Conservation (phyloP, 2,113 vertebrate genomes). For the Alexandromys fortis region DNA sequence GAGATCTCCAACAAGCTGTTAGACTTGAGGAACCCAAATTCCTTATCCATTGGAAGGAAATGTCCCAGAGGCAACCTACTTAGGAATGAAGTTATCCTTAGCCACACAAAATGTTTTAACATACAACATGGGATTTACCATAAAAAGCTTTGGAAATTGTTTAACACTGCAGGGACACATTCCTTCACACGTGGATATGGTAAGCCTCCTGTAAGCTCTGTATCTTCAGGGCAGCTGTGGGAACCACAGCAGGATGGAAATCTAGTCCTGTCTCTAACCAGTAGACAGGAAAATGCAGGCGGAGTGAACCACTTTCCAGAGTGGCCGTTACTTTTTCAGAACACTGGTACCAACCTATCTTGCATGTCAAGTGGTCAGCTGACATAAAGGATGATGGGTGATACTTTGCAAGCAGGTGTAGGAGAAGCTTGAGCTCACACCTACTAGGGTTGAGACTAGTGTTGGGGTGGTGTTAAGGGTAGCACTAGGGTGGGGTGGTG, state of each 20-base stretch:
- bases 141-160: background rate
- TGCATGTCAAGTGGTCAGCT: background rate
- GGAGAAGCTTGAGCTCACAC: background rate
- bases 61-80: background rate
- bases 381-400: background rate
- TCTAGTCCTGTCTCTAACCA: background rate
- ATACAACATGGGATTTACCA: too few species aligned
- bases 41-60: background rate
- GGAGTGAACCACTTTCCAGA: background rate
- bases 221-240: background rate
- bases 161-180: background rate
- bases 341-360: background rate
- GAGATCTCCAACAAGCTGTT: background rate
- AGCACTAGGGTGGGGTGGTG: too few species aligned
- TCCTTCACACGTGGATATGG: background rate
- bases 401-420: background rate
- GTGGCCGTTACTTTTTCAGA: background rate
- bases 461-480: background rate
- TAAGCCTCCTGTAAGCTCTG: background rate
- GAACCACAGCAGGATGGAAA: background rate
- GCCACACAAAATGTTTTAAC: background rate
- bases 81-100: background rate
- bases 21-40: background rate
- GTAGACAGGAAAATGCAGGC: background rate
- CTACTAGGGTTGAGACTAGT: background rate